Conservation (phyloP, 2,113 vertebrate genomes). For the Stigmatopora argus region DNA sequence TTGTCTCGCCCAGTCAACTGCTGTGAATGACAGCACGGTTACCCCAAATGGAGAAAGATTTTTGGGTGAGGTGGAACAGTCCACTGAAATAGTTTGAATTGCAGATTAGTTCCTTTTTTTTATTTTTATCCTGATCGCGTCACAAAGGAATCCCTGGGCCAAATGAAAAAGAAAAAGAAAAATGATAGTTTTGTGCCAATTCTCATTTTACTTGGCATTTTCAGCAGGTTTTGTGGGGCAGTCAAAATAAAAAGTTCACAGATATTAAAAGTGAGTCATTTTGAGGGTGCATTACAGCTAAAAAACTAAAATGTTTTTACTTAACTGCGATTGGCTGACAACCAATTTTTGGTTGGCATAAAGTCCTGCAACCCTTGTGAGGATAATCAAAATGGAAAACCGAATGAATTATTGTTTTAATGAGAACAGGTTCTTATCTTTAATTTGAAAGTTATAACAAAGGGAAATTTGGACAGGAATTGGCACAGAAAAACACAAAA, state of each 20-base stretch:
- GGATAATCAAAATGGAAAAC: no score
- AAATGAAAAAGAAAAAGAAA: neutral
- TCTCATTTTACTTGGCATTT: neutral
- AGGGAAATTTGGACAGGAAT: no score
- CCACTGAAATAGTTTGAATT: slow-evolving; percentile 56
- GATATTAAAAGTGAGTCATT: no score
- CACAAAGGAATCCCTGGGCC: neutral
- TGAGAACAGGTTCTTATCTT: no score
- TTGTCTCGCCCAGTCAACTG: slow-evolving; percentile 66
- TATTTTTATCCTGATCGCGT: neutral
- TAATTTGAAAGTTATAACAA: no score
- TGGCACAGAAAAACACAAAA: no score
- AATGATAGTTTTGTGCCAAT: neutral
- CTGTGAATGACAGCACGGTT: slow-evolving; percentile 71
- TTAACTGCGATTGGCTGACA: no score
- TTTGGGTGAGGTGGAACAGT: slow-evolving; percentile 57
- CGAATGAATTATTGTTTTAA: no score
- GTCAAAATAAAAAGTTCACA: neutral
- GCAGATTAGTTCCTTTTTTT: slow-evolving; percentile 47
- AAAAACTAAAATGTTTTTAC: no score
- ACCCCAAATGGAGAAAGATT: slow-evolving; percentile 81
- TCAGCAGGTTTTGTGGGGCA: neutral
- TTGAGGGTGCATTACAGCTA: no score
- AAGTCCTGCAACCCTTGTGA: no score
- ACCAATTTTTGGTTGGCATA: no score